These are phyloP conservation scores for Limnephilus lunatus DNA, from an alignment of 2,888 invertebrate species.

Conservation along the genomic window DNA sequence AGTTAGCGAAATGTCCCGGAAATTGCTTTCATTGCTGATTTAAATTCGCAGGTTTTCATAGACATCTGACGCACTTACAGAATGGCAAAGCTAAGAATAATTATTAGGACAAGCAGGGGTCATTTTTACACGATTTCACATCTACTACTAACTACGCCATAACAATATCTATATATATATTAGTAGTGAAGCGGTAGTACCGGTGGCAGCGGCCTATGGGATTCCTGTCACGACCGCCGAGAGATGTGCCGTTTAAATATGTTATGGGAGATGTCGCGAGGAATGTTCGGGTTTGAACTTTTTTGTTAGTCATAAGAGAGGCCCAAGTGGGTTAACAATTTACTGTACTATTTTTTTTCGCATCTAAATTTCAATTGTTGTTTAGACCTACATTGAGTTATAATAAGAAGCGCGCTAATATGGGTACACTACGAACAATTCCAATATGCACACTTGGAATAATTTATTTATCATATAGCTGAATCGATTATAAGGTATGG, in stretches of 20 bases:
- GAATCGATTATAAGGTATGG: too few species aligned
- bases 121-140: neutral
- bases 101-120: neutral
- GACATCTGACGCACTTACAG: neutral
- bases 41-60: too few species aligned
- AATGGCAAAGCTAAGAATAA: neutral
- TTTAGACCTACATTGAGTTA: neutral
- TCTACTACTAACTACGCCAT: neutral
- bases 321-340: neutral
- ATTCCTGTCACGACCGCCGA: conserved; percentile 10
- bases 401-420: too few species aligned
- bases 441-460: too few species aligned
- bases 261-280: conserved; percentile 21
- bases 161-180: neutral
- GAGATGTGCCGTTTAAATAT: conserved; percentile 2
- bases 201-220: neutral
- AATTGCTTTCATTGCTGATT: too few species aligned
- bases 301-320: neutral
- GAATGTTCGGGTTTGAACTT: conserved; percentile 23
- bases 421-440: too few species aligned
- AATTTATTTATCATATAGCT: too few species aligned
- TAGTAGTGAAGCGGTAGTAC: neutral
- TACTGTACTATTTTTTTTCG: neutral
- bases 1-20: too few species aligned
- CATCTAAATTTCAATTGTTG: neutral